These are phyloP conservation scores for Didymodactylos carnosus DNA, from an alignment of 2,888 invertebrate species.

Conservation along the genomic window DNA sequence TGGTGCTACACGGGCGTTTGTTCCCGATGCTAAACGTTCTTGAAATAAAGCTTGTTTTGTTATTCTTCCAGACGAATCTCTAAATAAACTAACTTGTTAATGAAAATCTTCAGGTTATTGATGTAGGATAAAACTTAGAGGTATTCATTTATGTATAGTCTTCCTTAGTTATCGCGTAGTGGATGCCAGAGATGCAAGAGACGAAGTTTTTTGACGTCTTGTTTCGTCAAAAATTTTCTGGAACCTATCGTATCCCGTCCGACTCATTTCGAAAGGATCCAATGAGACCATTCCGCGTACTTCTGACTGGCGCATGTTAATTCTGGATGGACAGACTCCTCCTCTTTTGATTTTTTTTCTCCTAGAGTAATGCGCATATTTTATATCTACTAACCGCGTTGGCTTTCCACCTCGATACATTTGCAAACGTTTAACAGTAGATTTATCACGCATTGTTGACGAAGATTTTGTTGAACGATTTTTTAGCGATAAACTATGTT, in stretches of 20 bases:
- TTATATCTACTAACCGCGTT: no score
- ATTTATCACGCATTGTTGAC: slow-evolving; percentile 50
- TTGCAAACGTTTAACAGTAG: slow-evolving; percentile 80
- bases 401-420: slow-evolving; percentile 97
- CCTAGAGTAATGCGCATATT: no score
- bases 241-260: no score
- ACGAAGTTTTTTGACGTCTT: no score
- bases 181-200: no score
- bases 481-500: background rate
- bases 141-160: background rate
- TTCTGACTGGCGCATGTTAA: no score
- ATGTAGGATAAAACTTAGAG: background rate
- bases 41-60: slow-evolving; percentile 85
- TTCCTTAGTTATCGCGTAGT: slow-evolving; percentile 21
- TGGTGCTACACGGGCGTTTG: slow-evolving; percentile 80
- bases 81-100: no score
- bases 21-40: slow-evolving; percentile 63
- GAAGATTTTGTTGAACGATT: background rate
- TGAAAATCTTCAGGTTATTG: background rate
- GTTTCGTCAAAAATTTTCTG: no score
- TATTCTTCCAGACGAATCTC: slow-evolving; percentile 52
- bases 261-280: no score
- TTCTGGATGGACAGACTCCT: no score
- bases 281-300: no score
- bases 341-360: no score